Evolutionary conservation across 2,797 vertebrate genomes (phyloP), one percentile per base, ranked within the genome.

Genomic region (Crenichthys baileyi): DNA sequence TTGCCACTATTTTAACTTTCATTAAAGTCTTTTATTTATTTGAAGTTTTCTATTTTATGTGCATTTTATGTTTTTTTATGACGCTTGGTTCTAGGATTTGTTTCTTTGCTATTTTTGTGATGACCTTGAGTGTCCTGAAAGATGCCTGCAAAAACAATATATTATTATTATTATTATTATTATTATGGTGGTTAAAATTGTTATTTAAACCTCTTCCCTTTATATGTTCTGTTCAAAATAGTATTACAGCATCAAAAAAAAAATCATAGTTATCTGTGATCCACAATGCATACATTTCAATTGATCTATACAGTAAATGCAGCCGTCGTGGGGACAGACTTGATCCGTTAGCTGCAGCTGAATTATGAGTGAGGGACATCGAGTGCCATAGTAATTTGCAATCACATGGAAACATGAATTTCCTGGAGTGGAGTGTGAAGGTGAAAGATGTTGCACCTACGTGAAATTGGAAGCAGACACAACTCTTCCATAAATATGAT

Each of bases 401-500:
- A 88, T 91, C 77, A 87, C 87, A 88, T 81, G 82, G 67, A 89
- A 88, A 90, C 85, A 90, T 89, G 91, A 85, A 93, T 93, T 92
- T 94, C 89, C 86, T 82, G 65, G 87, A 91, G 91, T 89, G 85
- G 81, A 83, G 85, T 83, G 67, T 86, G 91, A 90, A 91, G 91
- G 92, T 95, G 91, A 95, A 92, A 90, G 90, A 94, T 93, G 90
- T 91, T 87, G 86, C 73, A 73, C 80, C 87, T 79, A 87, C 71
- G 73, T 92, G 83, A 92, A 94, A 94, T 94, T 93, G 91, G 89
- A 94, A 89, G 90, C 91, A 89, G 89, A 89, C 87, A 83, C 87
- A 89, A 84, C 87, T 87, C 88, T 93, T 93, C 93, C 92, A 93
- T 94, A 93, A 95, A 94, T 90, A 92, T 91, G 85, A 92, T 93